Conservation (phyloP, 2,797 vertebrate species). For the Micrastur ruficollis region DNA sequence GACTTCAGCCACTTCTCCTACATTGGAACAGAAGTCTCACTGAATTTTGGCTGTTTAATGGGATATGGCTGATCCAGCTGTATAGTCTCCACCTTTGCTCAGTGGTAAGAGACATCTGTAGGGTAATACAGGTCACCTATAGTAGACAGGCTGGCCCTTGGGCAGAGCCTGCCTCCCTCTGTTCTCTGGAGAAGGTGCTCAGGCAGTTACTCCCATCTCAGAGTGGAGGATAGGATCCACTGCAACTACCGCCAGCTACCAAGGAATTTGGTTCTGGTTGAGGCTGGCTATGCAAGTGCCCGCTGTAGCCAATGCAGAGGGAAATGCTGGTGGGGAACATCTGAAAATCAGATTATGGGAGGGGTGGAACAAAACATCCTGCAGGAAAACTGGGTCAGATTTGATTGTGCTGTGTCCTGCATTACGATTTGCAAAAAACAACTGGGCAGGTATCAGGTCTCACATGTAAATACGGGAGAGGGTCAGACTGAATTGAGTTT, state of each 20-base stretch:
- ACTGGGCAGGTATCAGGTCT: background rate
- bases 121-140: background rate
- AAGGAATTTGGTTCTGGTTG: background rate
- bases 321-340: background rate
- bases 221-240: background rate
- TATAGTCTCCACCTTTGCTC: background rate
- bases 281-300: background rate
- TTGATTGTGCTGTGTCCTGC: background rate
- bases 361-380: background rate
- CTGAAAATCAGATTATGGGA: background rate
- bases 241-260: background rate
- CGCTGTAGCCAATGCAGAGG: background rate
- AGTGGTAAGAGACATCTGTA: background rate
- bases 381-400: background rate
- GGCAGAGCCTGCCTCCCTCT: background rate
- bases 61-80: background rate
- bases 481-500: background rate
- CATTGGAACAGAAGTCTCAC: background rate
- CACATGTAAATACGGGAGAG: background rate
- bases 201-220: fast-evolving
- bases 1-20: background rate
- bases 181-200: background rate
- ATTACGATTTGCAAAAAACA: background rate
- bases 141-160: background rate
- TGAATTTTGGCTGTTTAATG: background rate